Evolutionary conservation across 2,888 invertebrate genomes (phyloP).

Genomic region (Mesoligia furuncula): DNA sequence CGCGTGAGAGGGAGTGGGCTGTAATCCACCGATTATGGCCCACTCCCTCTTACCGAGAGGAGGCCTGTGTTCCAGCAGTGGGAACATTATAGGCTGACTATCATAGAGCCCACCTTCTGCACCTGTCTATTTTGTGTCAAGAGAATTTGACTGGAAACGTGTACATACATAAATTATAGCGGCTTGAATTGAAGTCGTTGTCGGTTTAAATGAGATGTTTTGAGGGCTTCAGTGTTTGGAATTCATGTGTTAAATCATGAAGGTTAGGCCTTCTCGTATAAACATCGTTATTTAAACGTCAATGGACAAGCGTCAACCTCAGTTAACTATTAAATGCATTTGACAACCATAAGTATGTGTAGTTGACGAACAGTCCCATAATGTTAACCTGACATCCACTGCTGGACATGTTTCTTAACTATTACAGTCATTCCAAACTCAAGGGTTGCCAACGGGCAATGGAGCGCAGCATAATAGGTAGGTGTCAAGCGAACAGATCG

Average conservation of each 20-base stretch:
- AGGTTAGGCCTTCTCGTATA: neutral
- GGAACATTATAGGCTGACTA: neutral
- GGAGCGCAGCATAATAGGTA: too few species aligned
- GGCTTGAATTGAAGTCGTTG: conserved; percentile 56
- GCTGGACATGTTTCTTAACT: too few species aligned
- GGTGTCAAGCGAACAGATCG: too few species aligned
- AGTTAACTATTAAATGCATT: too few species aligned
- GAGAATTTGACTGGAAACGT: conserved; percentile 52
- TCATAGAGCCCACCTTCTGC: neutral
- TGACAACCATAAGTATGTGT: too few species aligned
- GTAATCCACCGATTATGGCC: neutral
- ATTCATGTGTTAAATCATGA: conserved; percentile 22
- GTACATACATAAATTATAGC: conserved; percentile 59
- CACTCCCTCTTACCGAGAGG: neutral
- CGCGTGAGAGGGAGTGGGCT: neutral
- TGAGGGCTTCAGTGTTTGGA: neutral
- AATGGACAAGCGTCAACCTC: too few species aligned
- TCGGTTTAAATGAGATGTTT: conserved; percentile 32
- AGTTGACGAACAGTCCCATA: too few species aligned
- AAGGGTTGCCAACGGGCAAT: too few species aligned
- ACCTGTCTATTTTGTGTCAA: accelerated
- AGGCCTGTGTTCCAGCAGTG: neutral
- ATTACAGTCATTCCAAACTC: too few species aligned
- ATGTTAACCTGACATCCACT: too few species aligned
- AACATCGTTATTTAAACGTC: too few species aligned